Evolutionary conservation across 2,888 invertebrate genomes (phyloP), one percentile per base, ranked within the genome.

Genomic region (Lapara coniferarum): DNA sequence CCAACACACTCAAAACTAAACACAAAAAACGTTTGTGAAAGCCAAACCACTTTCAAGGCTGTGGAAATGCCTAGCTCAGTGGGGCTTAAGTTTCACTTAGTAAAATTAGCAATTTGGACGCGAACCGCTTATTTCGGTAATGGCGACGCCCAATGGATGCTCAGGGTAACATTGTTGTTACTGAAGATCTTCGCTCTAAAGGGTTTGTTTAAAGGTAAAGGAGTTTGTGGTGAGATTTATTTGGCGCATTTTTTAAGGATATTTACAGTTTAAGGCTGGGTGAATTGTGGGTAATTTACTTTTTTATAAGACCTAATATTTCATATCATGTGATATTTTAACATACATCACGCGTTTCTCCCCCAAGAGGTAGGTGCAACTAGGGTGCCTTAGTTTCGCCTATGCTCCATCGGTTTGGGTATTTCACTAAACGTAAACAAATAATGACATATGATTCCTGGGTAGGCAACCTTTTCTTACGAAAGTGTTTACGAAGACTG

Each of bases 21-120:
- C 10, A 52, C 30, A 58, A 58, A 59, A 59, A 68, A 58, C 10
- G 30, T 58, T 69, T 10, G 12, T 66, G 37, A 58, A 67, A 74
- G 57, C 66, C 66, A 63, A 69, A 68, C 71, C 74, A 68, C 71
- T 70, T 71, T 69, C 72, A 74, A 70, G 73, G 73, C 72, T 73
- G 58, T 68, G 67, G 71, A 75, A 75, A 79, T 79, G 74, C 77
- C 73, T 68, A 75, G 78, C 79, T 81, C 74, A 75, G 71, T 69
- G 70, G 53, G 70, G 81, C 78, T 79, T 77, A 78, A 78, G 76
- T 81, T 81, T 80, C 81, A 84, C 85, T 85, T 80, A 82, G 78
- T 75, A 69, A 81, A 83, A 86, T 85, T 83, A 83, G 74, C 81
- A 82, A 79, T 80, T 80, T 76, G 70, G 73, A 71, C 71, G 72